Base-by-base conservation (phyloP, 2,113 vertebrate species). In the Ceyx margarethae region DNA sequence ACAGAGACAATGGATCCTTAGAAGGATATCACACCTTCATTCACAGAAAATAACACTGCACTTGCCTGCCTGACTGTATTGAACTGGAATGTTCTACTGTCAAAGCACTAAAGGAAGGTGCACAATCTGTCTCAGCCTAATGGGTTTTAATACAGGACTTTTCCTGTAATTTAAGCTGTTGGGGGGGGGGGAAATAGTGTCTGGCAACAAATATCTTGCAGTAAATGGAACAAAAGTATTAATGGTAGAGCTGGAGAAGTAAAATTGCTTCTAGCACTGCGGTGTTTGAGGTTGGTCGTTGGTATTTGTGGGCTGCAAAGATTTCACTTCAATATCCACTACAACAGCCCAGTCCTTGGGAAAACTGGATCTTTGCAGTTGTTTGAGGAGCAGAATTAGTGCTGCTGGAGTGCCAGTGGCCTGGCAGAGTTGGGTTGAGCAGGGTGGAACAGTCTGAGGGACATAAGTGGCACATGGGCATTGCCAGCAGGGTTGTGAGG, bases 1-100 rank as follows among this genome's bases (percentile, higher is more conserved):
- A 96, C 89, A 95, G 7, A 95, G 92, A 91, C 93, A 89, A 91
- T 78, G 81, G 93, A 66, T 80, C 68, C 78, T 90, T 68, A 35
- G 28, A 88, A 76, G 11, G 28, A 81, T 62, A 16, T 3, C 54
- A 25, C 51, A 87, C 61, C 89, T 94, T 81, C 80, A 58, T 91
- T 96, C 94, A 88, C 72, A 85, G 87, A 90, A 92, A 91, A 93
- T 84, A 79, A 89, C n/a, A 35, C 40, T 57, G 23, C 31, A 5
- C 75, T 94, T 83, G 66, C 87, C 50, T 80, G 68, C 74, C 90
- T 94, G 2, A 1, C 25, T 69, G 71, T 56, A 33, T 85, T 86
- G 64, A 64, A 57, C 64, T 28, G 43, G 81, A 35, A 87, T 54
- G 46, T 66, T 90, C 53, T 19, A 20, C 68, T 87, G 78, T 20